phyloP scores from a whole-genome alignment of 2,888 invertebrate species.

The Malthinus seriepunctatus region DNA sequence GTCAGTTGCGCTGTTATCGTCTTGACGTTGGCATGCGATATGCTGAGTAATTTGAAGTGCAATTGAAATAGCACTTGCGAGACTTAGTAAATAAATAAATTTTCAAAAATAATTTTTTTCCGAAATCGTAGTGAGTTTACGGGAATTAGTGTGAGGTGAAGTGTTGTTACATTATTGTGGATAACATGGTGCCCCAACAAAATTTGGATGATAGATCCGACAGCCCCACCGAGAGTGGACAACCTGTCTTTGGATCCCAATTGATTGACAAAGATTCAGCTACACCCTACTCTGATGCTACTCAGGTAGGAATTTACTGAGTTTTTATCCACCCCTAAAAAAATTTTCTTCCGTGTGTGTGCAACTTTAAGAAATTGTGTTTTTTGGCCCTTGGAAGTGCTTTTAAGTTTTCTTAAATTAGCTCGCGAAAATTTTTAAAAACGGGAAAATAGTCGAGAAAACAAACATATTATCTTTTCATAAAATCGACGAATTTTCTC shows the following conservation, averaged over 20 bases:
- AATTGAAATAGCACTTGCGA: conserved; percentile 41
- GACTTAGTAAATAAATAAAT: conserved; percentile 45
- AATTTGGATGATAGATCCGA: conserved; percentile 54
- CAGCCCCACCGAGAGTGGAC: conserved; percentile 61
- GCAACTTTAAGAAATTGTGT: conserved; percentile 2
- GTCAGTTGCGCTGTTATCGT: conserved; percentile 62
- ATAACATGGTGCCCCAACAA: conserved; percentile 75
- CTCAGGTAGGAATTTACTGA: conserved; percentile 72
- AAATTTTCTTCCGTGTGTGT: not conserved
- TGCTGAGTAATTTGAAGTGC: conserved; percentile 50
- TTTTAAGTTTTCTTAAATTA: too few relatives aligned
- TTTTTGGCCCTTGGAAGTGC: not conserved
- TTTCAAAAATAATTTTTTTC: conserved; percentile 29
- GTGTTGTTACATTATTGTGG: conserved; percentile 35
- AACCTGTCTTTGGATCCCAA: conserved; percentile 86
- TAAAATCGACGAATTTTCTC: too few relatives aligned
- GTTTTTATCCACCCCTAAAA: conserved; percentile 10
- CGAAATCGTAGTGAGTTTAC: conserved; percentile 26
- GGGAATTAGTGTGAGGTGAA: conserved; percentile 17
- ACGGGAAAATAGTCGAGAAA: too few relatives aligned
- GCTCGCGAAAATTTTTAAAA: too few relatives aligned
- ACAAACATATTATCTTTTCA: too few relatives aligned
- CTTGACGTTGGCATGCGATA: conserved; percentile 46
- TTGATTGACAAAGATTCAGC: conserved; percentile 87
- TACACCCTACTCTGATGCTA: conserved; percentile 98